These are phyloP conservation scores for Marmota flaviventris DNA, from an alignment of 2,113 vertebrate species.

Conservation along the genomic window DNA sequence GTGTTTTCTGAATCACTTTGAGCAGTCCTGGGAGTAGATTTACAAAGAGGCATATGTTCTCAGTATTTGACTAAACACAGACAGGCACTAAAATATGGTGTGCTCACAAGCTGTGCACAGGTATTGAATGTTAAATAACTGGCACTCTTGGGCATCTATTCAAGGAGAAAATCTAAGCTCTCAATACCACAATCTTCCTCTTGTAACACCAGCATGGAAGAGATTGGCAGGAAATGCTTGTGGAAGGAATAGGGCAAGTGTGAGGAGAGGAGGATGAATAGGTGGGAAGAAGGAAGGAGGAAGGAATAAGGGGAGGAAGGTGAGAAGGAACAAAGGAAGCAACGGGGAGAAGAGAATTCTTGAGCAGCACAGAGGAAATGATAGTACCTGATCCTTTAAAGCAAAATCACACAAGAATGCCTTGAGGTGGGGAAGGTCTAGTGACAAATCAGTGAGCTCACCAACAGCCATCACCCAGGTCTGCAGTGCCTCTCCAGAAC, in stretches of 20 bases:
- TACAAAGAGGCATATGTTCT: constrained; percentile 80
- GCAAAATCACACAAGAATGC: not conserved
- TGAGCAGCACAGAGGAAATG: not conserved
- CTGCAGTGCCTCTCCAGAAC: not conserved
- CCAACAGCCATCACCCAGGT: accelerated
- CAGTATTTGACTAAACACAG: constrained; percentile 77
- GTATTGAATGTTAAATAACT: constrained; percentile 72
- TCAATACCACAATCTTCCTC: constrained; percentile 7
- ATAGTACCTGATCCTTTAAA: not conserved
- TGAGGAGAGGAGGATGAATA: too few species aligned
- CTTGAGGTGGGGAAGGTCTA: not conserved
- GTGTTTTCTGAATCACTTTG: constrained; percentile 73
- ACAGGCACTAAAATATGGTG: constrained; percentile 72
- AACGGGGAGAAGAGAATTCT: not conserved
- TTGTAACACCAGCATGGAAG: not conserved
- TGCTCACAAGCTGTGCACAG: constrained; percentile 62
- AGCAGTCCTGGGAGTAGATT: constrained; percentile 67
- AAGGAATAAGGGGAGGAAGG: not conserved
- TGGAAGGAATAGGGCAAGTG: not conserved
- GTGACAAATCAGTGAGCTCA: not conserved
- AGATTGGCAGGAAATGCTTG: not conserved
- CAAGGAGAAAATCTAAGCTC: constrained; percentile 57
- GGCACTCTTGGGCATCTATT: constrained; percentile 38
- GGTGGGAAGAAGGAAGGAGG: too few species aligned
- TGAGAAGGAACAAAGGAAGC: not conserved